A percentile compares a stretch with the other conserved stretches of the same genome.
These are phyloP conservation scores for Cantharis lateralis DNA, from an alignment of 2,888 invertebrate species.

Conservation along the genomic window DNA sequence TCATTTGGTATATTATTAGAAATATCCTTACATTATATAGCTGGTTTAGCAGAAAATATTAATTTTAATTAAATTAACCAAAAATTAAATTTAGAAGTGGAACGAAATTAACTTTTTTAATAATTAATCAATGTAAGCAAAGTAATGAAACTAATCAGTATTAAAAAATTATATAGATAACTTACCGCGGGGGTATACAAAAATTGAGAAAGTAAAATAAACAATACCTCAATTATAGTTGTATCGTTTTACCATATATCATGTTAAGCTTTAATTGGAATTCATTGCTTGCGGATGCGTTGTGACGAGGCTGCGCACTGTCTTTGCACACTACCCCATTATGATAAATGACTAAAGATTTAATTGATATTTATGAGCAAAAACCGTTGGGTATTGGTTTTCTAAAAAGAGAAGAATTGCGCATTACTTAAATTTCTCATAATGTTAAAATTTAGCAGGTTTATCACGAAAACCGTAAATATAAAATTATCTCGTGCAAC, in stretches of 20 bases:
- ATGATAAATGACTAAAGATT: constrained; percentile 36
- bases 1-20: neutral
- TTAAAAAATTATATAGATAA: neutral
- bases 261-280: constrained; percentile 35
- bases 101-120: neutral
- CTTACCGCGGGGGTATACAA: neutral
- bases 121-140: neutral
- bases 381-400: constrained; percentile 29
- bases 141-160: neutral
- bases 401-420: constrained; percentile 13
- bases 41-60: neutral
- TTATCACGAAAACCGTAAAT: neutral
- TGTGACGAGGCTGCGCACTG: constrained; percentile 28
- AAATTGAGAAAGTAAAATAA: constrained; percentile 28
- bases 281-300: constrained; percentile 34
- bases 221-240: constrained; percentile 23
- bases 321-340: constrained; percentile 23
- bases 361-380: constrained; percentile 36
- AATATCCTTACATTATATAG: neutral
- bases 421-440: neutral
- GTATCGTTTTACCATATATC: constrained; percentile 37
- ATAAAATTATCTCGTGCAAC: neutral
- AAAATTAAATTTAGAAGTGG: neutral
- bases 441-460: neutral
- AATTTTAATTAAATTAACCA: neutral